A percentile compares a stretch with the other conserved stretches of the same genome.
Evolutionary conservation across 2,797 vertebrate species (phyloP).

Genomic region (Hafferia zeledoni): DNA sequence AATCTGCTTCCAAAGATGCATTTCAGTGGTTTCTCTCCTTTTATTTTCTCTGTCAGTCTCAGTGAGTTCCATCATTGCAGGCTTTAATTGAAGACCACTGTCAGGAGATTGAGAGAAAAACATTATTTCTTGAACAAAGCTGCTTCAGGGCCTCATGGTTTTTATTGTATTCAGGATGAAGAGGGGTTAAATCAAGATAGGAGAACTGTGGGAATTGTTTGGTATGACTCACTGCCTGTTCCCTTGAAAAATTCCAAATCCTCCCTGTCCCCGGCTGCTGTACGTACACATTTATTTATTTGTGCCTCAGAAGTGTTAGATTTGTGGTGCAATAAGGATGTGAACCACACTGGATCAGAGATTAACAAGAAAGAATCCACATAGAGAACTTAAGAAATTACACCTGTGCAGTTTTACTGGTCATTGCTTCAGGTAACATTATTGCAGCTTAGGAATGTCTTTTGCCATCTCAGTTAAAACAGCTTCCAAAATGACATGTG

Average conservation of each 20-base stretch:
- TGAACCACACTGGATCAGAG: not conserved
- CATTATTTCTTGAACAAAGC: not conserved
- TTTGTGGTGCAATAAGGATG: not conserved
- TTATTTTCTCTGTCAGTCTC: slow-evolving; percentile 18
- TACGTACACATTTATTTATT: not conserved
- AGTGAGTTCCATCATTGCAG: not conserved
- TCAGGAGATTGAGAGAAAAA: slow-evolving; percentile 1
- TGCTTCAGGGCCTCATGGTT: not conserved
- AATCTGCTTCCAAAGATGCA: slow-evolving; percentile 27
- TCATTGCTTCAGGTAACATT: not conserved
- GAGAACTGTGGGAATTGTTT: not conserved
- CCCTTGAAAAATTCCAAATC: not conserved
- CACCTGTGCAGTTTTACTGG: not conserved
- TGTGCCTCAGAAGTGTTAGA: not conserved
- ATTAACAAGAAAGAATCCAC: not conserved
- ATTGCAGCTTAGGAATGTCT: not conserved
- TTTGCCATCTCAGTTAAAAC: not conserved
- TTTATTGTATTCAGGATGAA: not conserved
- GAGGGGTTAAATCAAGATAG: slow-evolving; percentile 1
- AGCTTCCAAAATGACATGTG: not conserved
- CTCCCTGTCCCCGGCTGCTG: not conserved
- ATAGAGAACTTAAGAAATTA: not conserved
- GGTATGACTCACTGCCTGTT: not conserved
- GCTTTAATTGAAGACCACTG: slow-evolving; percentile 54
- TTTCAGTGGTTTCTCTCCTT: slow-evolving; percentile 41